These are phyloP conservation scores for Epirrhoe alternata DNA, from an alignment of 2,888 invertebrate genomes.

Conservation along the genomic window DNA sequence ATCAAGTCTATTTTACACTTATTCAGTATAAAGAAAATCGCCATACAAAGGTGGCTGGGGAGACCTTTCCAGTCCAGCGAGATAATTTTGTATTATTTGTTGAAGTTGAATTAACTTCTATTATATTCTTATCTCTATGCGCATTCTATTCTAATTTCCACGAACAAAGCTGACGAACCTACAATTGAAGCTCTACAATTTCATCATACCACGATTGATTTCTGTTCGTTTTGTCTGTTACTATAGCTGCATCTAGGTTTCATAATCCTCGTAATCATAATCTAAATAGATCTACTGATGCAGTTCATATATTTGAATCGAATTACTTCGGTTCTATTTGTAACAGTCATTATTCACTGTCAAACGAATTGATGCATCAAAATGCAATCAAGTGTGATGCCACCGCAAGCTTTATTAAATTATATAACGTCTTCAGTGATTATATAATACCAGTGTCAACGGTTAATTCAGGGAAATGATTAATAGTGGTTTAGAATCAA, in stretches of 20 bases:
- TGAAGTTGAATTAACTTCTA: too few relatives aligned
- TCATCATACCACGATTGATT: slow-evolving; percentile 5
- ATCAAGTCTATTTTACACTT: too few relatives aligned
- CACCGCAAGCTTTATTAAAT: neutral
- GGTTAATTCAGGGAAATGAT: neutral
- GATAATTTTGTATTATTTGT: too few relatives aligned
- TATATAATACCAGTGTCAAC: neutral
- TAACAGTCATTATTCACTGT: slow-evolving; percentile 30
- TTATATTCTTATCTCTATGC: too few relatives aligned
- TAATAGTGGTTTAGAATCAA: neutral
- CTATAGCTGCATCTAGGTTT: slow-evolving; percentile 1
- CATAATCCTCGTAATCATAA: slow-evolving; percentile 14
- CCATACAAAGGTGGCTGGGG: too few relatives aligned
- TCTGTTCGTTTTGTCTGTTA: slow-evolving; percentile 6
- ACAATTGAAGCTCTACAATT: neutral
- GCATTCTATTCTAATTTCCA: too few relatives aligned
- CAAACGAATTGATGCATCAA: slow-evolving; percentile 13
- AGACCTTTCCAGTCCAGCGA: too few relatives aligned
- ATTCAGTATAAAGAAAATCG: too few relatives aligned
- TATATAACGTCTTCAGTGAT: neutral
- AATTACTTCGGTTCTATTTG: slow-evolving; percentile 21
- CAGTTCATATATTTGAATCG: slow-evolving; percentile 5
- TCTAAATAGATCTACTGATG: slow-evolving; percentile 10
- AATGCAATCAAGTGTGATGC: slow-evolving; percentile 1
- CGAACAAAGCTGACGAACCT: too few relatives aligned